Evolutionary conservation across 2,797 vertebrate species (phyloP), one percentile per base, ranked within the genome.

Genomic region (Caiman crocodilus): DNA sequence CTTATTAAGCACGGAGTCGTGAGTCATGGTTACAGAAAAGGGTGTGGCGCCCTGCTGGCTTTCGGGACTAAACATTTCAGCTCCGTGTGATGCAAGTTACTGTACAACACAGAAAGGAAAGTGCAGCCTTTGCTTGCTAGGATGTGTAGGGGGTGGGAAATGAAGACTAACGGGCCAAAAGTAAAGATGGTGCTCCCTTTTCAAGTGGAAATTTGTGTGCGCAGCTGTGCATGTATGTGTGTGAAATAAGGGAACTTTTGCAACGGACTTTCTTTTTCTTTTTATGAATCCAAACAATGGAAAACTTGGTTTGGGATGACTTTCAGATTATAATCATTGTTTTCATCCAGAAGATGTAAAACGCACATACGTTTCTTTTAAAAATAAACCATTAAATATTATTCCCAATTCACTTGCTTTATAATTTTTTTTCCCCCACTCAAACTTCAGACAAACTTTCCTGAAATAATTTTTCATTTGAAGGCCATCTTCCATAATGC

Each of bases 41-140:
- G 96, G 95, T 96, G 95, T 79, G 84, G 94, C 92, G 84, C 95
- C 94, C 91, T 95, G 94, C 87, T 56, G 76, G 87, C 71, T 91
- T 85, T 67, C 7, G 6, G 85, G 79, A 76, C 74, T 69, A 21
- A 69, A 35, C 32, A 35, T 23, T 69, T 84, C 90, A 73, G 89
- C 82, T 77, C 82, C 2, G 0, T 58, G 77, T 4, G 80, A 55
- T 15, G 1, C 85, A 76, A 50, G 65, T 0, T 50, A 75, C 60
- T 3, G 63, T 76, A 88, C 42, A 23, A 18, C 0, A 14, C 5
- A 76, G 91, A 32, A 32, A 76, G 88, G 87, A 74, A 93, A 94
- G 87, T 11, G 21, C 56, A 9, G 50, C 2, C 83, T 89, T 79
- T 77, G 78, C 84, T 79, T 90, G 89, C 6, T 35, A 35, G 4